Evolutionary conservation across 2,797 vertebrate species (phyloP), one percentile per base, ranked within the genome.

Genomic region (Peromyscus melanophrys): DNA sequence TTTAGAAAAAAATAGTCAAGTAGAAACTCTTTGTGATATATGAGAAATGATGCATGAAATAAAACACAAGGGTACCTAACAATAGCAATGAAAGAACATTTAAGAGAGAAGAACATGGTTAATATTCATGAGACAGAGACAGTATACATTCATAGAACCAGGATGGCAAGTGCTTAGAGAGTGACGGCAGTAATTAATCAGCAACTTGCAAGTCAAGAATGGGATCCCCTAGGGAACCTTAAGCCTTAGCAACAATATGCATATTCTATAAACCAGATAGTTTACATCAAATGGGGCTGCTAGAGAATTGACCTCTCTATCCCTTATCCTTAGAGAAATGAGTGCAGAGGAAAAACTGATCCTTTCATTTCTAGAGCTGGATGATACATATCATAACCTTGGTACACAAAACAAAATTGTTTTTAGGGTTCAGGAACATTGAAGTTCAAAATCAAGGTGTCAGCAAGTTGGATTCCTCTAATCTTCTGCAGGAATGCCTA

Each of bases 61-160:
- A 14, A 57, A 1, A n/a, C 14, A n/a, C 3, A 27, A 1, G 25
- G 4, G 17, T 1, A 12, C 1, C 0, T 23, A 31, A 71, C 57
- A 55, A 49, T 78, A 27, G 7, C 23, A 46, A 37, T 17, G 13
- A 4, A 71, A 52, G 11, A 31, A n/a, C n/a, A 71, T 31, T 71
- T 49, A 40, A 46, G 17, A 27, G 17, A n/a, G 9, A 52, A n/a
- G 9, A 52, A 29, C 4, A 25, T n/a, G 2, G 7, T 17, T 75
- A 63, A 52, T 37, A n/a, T 61, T 61, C 12, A 25, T 71, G 21
- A 52, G 34, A 4, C 6, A 73, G 40, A 85, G n/a, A 40, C 14
- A 34, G 31, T 4, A 21, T 8, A 73, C 14, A 25, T 73, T 83
- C 19, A 12, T 52, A 90, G 57, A 89, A 59, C 9, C 10, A 46